phyloP scores from a whole-genome alignment of 2,888 invertebrate genomes.

The Ormia ochracea region DNA sequence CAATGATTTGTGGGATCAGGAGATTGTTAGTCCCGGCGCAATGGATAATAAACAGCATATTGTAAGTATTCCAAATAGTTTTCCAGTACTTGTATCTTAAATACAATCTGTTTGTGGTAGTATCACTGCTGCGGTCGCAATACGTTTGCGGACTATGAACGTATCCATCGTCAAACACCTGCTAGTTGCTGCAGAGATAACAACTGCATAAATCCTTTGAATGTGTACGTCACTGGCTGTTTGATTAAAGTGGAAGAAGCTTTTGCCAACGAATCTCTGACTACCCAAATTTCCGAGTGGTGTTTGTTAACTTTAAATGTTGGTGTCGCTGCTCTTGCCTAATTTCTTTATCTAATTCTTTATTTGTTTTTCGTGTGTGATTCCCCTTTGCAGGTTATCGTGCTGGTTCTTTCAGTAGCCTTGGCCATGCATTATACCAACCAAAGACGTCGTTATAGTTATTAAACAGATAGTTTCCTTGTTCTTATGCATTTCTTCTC shows the following conservation, averaged over 20 bases:
- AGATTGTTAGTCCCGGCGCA: slow-evolving; percentile 67
- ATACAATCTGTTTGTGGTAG: slow-evolving; percentile 43
- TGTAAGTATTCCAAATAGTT: slow-evolving; percentile 58
- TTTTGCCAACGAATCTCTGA: slow-evolving; percentile 68
- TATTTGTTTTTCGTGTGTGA: neutral
- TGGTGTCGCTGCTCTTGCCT: slow-evolving; percentile 35
- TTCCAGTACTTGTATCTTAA: neutral
- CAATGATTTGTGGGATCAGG: slow-evolving; percentile 68
- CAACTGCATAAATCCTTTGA: slow-evolving; percentile 70
- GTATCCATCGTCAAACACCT: slow-evolving; percentile 65
- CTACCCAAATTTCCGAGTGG: slow-evolving; percentile 68
- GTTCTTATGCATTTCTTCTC: slow-evolving; percentile 7
- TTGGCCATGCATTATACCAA: slow-evolving; percentile 72
- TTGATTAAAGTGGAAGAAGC: slow-evolving; percentile 67
- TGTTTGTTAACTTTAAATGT: slow-evolving; percentile 70
- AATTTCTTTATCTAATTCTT: neutral
- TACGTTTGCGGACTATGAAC: slow-evolving; percentile 69
- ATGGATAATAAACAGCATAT: slow-evolving; percentile 70
- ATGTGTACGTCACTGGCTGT: slow-evolving; percentile 69
- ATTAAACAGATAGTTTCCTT: slow-evolving; percentile 63
- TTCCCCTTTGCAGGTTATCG: slow-evolving; percentile 65
- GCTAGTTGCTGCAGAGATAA: slow-evolving; percentile 70
- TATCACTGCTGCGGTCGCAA: slow-evolving; percentile 73
- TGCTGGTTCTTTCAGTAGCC: slow-evolving; percentile 67
- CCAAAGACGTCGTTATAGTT: slow-evolving; percentile 70